These are phyloP conservation scores for Eufriesea mexicana DNA, from an alignment of 1,140 invertebrate species.

Conservation along the genomic window DNA sequence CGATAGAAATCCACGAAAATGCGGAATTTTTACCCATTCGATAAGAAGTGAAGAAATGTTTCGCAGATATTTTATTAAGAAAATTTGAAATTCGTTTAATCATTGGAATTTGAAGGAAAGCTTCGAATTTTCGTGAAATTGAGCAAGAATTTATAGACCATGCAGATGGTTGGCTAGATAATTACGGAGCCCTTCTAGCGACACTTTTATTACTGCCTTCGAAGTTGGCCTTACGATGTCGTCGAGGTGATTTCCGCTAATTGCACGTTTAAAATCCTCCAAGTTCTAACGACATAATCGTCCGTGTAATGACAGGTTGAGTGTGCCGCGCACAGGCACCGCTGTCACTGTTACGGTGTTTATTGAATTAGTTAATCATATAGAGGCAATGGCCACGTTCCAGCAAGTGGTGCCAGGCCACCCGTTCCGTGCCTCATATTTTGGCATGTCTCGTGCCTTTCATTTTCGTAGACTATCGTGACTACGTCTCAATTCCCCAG, in stretches of 20 bases:
- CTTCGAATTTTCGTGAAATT: too few relatives aligned
- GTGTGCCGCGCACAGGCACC: constrained; percentile 51
- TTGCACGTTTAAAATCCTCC: constrained; percentile 66
- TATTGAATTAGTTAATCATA: constrained; percentile 75
- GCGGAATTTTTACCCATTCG: too few relatives aligned
- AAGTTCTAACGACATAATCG: constrained; percentile 73
- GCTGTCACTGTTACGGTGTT: constrained; percentile 67
- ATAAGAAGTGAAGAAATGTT: too few relatives aligned
- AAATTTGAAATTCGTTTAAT: too few relatives aligned
- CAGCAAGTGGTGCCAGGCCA: constrained; percentile 3
- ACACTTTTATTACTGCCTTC: constrained; percentile 46
- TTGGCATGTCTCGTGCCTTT: constrained; percentile 12
- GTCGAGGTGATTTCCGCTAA: constrained; percentile 65
- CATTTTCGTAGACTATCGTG: not conserved
- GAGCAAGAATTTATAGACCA: not conserved
- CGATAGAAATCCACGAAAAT: not conserved
- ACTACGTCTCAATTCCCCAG: not conserved
- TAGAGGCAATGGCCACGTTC: not conserved
- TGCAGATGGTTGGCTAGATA: not conserved
- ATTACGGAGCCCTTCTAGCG: constrained; percentile 33
- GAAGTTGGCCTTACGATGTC: constrained; percentile 15
- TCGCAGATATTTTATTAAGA: too few relatives aligned
- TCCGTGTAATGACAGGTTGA: constrained; percentile 71
- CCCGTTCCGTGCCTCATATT: not conserved
- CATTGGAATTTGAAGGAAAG: too few relatives aligned